Conservation (phyloP, 2,113 vertebrate genomes). For the Chaetura pelagica region DNA sequence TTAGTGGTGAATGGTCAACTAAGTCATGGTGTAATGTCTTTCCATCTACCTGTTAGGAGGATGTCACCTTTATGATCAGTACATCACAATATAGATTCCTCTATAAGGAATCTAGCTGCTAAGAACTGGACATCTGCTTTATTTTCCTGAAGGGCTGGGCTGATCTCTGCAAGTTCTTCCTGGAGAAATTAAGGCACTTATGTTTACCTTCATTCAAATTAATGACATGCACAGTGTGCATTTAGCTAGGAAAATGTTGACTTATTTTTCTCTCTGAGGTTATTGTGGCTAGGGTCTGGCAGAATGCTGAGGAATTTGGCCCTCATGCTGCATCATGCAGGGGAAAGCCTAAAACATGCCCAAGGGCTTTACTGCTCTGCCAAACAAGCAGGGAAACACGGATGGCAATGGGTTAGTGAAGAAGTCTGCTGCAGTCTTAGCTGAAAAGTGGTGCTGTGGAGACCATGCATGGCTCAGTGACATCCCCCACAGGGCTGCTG, state of each 20-base stretch:
- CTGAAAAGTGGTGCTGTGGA: background rate
- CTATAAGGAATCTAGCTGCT: background rate
- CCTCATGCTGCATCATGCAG: background rate
- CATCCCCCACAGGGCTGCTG: background rate
- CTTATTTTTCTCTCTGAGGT: background rate
- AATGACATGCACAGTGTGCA: background rate
- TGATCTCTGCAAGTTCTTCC: background rate
- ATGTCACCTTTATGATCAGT: background rate
- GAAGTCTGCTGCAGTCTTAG: background rate
- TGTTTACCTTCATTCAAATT: background rate
- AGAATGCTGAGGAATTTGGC: background rate
- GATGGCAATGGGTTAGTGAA: background rate
- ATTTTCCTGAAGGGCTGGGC: background rate
- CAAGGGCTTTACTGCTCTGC: background rate
- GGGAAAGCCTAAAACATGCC: background rate
- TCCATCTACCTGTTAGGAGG: background rate
- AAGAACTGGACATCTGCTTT: background rate
- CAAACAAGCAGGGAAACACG: background rate
- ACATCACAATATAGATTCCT: background rate
- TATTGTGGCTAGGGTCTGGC: background rate
- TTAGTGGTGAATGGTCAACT: background rate
- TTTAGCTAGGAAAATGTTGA: background rate
- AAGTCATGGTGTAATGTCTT: background rate
- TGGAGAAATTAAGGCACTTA: background rate
- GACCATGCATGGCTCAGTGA: rapidly evolving